These are phyloP conservation scores for Malurus melanocephalus DNA, from an alignment of 2,113 vertebrate species.

Conservation along the genomic window DNA sequence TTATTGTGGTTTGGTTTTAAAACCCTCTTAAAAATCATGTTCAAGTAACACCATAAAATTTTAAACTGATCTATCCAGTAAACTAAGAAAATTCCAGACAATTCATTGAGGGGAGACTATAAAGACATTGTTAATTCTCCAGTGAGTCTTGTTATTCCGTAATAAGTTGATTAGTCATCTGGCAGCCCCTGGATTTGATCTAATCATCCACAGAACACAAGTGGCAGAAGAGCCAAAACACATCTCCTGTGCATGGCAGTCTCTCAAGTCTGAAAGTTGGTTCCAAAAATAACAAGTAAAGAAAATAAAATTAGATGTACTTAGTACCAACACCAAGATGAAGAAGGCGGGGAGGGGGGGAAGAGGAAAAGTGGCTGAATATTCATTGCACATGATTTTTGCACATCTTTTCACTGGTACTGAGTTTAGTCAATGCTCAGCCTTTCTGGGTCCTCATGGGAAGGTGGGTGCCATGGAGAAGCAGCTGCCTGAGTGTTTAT, in stretches of 20 bases:
- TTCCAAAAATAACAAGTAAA: constrained; percentile 35
- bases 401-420: not conserved
- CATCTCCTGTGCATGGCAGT: not conserved
- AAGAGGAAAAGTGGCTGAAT: not conserved
- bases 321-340: not conserved
- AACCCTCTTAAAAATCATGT: not conserved
- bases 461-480: not conserved
- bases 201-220: constrained; percentile 42
- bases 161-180: constrained; percentile 52
- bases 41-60: constrained; percentile 19
- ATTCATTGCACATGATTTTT: not conserved
- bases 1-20: not conserved
- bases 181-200: constrained; percentile 21
- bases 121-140: constrained; percentile 32
- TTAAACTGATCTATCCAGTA: not conserved
- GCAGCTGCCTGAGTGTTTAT: not conserved
- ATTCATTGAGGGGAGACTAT: constrained; percentile 26
- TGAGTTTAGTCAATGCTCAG: not conserved
- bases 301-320: not conserved
- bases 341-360: no score
- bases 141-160: constrained; percentile 24
- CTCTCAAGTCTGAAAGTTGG: not conserved
- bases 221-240: constrained; percentile 27
- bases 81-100: constrained; percentile 38
- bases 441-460: not conserved